Evolutionary conservation across 37 sponge, comb jelly and placozoan genomes (phyloP).

Genomic region (Tethya wilhelma): DNA sequence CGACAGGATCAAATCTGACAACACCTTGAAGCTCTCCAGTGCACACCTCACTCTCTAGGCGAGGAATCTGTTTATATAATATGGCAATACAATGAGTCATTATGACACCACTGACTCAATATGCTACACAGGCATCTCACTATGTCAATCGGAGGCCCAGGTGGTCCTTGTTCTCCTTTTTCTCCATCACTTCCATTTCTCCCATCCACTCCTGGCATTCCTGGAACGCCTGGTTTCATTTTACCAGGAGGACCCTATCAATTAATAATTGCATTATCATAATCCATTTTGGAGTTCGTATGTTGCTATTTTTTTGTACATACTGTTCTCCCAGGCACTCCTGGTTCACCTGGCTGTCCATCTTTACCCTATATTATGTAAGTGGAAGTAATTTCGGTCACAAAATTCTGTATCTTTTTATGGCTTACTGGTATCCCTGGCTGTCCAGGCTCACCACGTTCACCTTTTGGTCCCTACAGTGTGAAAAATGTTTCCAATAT

Average conservation of each 20-base stretch:
- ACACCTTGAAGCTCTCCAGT: constrained; percentile 9
- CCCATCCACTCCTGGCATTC: not conserved
- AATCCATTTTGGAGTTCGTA: not conserved
- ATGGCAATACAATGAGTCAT: not conserved
- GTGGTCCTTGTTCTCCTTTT: constrained; percentile 33
- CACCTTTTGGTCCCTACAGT: constrained; percentile 4
- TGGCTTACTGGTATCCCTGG: constrained; percentile 24
- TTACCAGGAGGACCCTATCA: constrained; percentile 21
- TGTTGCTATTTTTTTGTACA: not conserved
- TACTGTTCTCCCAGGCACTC: constrained; percentile 15
- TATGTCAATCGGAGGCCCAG: constrained; percentile 30
- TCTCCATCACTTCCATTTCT: constrained; percentile 18
- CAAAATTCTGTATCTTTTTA: not conserved
- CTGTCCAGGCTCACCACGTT: constrained; percentile 5
- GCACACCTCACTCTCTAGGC: constrained; percentile 19
- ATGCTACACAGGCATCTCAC: constrained; percentile 8
- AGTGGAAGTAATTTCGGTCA: constrained; percentile 4
- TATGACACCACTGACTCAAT: not conserved
- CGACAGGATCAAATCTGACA: constrained; percentile 29
- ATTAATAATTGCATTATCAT: not conserved
- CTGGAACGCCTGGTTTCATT: constrained; percentile 1
- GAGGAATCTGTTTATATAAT: not conserved
- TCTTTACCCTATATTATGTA: constrained; percentile 30
- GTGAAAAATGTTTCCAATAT: not conserved
- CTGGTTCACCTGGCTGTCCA: constrained; percentile 28